A percentile compares a stretch with the other conserved stretches of the same genome.
phyloP scores from a whole-genome alignment of 2,113 vertebrate species.

The Paradoxurus hermaphroditus region DNA sequence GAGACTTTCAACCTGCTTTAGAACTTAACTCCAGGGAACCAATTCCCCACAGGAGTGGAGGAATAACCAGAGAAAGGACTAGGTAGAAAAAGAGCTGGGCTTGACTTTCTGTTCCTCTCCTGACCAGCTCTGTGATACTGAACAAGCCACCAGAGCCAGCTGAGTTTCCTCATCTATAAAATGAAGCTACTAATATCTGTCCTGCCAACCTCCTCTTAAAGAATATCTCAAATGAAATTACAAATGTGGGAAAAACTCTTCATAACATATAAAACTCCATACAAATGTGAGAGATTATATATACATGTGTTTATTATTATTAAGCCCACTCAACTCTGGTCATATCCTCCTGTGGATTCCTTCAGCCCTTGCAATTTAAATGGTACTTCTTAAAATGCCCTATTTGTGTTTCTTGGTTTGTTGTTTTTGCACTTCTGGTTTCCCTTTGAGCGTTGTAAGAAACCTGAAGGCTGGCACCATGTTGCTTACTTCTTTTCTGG shows the following conservation, averaged over 20 bases:
- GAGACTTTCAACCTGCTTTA: not conserved
- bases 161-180: not conserved
- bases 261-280: not conserved
- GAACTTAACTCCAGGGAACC: not conserved
- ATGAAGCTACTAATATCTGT: not conserved
- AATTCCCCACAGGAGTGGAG: not conserved
- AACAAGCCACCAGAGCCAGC: not conserved
- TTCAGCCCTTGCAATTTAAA: not conserved
- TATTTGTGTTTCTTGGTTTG: not conserved
- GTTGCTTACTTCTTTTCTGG: constrained; percentile 1
- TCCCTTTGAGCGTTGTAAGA: not conserved
- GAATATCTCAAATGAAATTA: not conserved
- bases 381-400: not conserved
- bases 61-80: not conserved
- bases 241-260: not conserved
- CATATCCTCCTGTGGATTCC: not conserved
- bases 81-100: not conserved
- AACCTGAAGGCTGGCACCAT: not conserved
- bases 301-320: not conserved
- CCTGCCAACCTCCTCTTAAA: not conserved
- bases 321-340: not conserved
- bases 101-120: not conserved
- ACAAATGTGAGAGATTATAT: not conserved
- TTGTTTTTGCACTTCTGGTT: not conserved
- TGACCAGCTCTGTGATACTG: not conserved